Evolutionary conservation across 1,140 invertebrate genomes (phyloP).

Genomic region (Apis cerana): DNA sequence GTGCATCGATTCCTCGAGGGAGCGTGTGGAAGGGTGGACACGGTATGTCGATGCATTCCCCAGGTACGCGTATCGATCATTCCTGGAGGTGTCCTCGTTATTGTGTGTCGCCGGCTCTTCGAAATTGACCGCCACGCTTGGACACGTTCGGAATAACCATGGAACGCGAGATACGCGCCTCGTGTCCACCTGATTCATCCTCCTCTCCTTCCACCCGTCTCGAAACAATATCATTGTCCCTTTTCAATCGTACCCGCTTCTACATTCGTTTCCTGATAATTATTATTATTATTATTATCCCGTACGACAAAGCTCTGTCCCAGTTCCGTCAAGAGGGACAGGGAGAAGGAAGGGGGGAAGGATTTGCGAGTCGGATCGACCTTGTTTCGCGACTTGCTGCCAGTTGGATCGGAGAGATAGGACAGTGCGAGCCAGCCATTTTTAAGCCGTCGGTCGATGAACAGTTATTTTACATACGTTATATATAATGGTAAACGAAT

Average conservation of each 20-base stretch:
- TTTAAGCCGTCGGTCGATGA: too few relatives aligned
- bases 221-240: conserved; percentile 5
- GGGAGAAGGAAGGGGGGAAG: not conserved
- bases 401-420: too few relatives aligned
- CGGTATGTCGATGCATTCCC: conserved; percentile 30
- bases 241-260: not conserved
- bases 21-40: not conserved
- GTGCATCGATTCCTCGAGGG: conserved; percentile 18
- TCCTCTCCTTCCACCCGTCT: not conserved
- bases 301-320: not conserved
- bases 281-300: conserved; percentile 7
- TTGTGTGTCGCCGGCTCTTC: conserved; percentile 36
- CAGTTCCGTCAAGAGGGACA: not conserved
- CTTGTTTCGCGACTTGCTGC: conserved; percentile 1
- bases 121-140: conserved; percentile 14
- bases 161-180: not conserved
- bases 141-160: not conserved
- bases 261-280: conserved; percentile 15
- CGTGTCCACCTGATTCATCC: not conserved
- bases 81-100: conserved; percentile 43
- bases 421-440: too few relatives aligned
- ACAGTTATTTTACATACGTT: too few relatives aligned
- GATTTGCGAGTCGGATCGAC: not conserved
- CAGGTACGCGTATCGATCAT: conserved; percentile 48
- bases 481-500: too few relatives aligned